Evolutionary conservation across 2,888 invertebrate genomes (phyloP), one percentile per base, ranked within the genome.

Genomic region (Bembecia ichneumoniformis): DNA sequence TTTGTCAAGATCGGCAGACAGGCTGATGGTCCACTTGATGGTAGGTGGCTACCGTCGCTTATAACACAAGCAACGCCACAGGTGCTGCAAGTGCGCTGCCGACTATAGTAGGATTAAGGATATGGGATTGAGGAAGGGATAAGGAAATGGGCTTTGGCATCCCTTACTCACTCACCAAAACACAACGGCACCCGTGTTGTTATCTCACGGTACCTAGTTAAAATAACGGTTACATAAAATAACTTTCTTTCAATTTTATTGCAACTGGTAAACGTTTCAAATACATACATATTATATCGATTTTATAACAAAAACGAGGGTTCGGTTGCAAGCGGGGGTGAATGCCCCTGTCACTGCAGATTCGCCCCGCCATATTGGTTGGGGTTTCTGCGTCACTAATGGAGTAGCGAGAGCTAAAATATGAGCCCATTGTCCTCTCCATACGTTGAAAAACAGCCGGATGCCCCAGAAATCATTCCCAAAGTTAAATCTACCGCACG

Each of bases 271-370:
- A 40, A 40, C 40, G 67, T 64, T 76, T 74, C 68, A 82, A 82
- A 83, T 80, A 28, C 28, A 28, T 28, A 28, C 28, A 28, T 28
- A 28, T 28, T 28, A 76, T 86, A 86, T 87, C 77, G 86, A 87
- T 87, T 86, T 84, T 82, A 72, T 82, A 83, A 83, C 84, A 86
- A 83, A 84, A 84, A 81, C 80, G 82, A 78, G 83, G 81, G 84
- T 81, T 73, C 74, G 77, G 73, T 74, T 80, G 80, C 78, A 80
- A 64, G 73, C 69, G 77, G 82, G 28, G 84, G 83, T 83, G 77
- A 82, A 82, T 68, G 81, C 71, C 86, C 84, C 61, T 83, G 86
- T 84, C 83, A 80, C 74, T 83, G 83, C 83, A 83, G 82, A 83
- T 82, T 80, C 78, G 59, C 78, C 74, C 74, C 73, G 75, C 79